Evolutionary conservation across 53 echinoderm and acorn worm species (phyloP), one percentile per base, ranked within the genome.

Genomic region (Temnopleurus reevesii): DNA sequence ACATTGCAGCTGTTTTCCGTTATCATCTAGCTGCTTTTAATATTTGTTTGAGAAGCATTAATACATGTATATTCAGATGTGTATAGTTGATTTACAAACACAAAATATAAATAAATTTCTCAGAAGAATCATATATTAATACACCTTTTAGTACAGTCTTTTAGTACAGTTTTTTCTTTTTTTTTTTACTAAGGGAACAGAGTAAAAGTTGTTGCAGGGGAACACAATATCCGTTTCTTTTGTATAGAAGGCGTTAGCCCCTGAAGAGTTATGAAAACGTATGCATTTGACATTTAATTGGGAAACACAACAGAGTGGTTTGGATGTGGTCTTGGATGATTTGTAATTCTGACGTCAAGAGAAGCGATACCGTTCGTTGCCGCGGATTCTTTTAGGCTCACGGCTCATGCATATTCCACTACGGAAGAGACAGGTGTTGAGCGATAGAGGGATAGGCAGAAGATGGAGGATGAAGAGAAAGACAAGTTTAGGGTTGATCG

Each of bases 281-380:
- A 56, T 49, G 55, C 33, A 56, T n/a, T 83, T 83, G 83, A 33
- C 83, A 56, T 83, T 83, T 83, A 51, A 53, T 49, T 76, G 76
- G 45, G 76, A 76, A 76, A 45, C 76, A 45, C 10, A 76, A 44
- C 76, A 76, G 76, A 41, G 76, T 9, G 35, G 44, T 45, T 76
- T 76, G 47, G 29, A 47, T 43, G 71, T 23, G 71, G 41, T 23
- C 41, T n/a, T 71, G 8, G 79, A 47, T 79, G 79, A 79, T 83
- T 55, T 56, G 83, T 83, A 49, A 83, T 83, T 83, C 83, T 83
- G 83, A 83, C 83, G 83, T 83, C 83, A 55, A 35, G 51, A 27
- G 19, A 28, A 79, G 30, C 49, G 79, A 79, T 79, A 79, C 49
- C 79, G 46, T 26, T 26, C 79, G 46, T 26, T 26, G 79, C 17